A percentile compares a stretch with the other conserved stretches of the same genome.
phyloP scores from a whole-genome alignment of 2,113 vertebrate species.

The Rhynchopsitta pachyrhyncha region DNA sequence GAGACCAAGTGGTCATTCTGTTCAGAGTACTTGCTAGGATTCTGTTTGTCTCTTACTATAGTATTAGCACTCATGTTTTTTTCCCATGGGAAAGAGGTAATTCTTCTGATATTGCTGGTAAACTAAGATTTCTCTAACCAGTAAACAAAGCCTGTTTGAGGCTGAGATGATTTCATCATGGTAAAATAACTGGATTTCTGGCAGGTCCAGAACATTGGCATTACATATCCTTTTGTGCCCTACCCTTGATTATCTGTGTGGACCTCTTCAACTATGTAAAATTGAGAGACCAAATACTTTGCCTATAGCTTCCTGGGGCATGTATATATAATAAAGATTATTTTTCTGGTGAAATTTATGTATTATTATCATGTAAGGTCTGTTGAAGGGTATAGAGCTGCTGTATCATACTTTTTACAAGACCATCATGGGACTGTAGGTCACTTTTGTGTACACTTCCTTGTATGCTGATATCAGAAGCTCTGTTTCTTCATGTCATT shows the following conservation, averaged over 20 bases:
- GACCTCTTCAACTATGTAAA: not conserved
- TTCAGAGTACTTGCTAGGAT: not conserved
- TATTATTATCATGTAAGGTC: not conserved
- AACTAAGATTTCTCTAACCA: not conserved
- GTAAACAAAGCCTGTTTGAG: not conserved
- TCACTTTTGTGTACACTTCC: fast-evolving
- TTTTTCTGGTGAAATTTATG: constrained; percentile 32
- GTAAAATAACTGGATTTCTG: not conserved
- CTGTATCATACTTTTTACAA: not conserved
- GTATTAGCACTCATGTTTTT: not conserved
- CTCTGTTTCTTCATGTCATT: not conserved
- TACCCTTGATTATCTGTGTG: not conserved
- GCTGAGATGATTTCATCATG: not conserved
- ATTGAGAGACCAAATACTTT: constrained; percentile 19
- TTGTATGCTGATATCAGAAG: not conserved
- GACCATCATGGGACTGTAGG: not conserved
- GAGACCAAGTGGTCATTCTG: not conserved
- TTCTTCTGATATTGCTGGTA: not conserved
- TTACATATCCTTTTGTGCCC: not conserved
- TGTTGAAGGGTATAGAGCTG: not conserved
- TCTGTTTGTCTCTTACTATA: not conserved
- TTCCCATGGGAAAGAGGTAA: not conserved
- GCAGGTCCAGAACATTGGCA: constrained; percentile 13
- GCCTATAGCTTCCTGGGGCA: not conserved
- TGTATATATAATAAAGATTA: constrained; percentile 65